Percentiles rank a stretch among this genome's conserved stretches.
Conservation (phyloP, 1,140 invertebrate species). For the Aphidius ervi region DNA sequence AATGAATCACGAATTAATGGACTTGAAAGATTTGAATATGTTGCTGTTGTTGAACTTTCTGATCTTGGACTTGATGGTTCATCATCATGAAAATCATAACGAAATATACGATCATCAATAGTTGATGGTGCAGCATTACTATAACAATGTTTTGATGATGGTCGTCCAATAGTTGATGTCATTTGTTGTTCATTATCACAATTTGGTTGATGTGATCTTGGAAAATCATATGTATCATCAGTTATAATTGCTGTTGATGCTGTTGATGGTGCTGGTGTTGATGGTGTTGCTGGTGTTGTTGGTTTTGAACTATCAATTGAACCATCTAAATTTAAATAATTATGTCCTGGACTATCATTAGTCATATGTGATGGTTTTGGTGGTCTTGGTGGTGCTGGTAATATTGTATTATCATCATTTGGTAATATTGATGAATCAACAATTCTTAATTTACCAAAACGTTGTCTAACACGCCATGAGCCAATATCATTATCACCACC, state of each 20-base stretch:
- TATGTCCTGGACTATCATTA: conserved; percentile 47
- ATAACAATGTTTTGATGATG: conserved; percentile 60
- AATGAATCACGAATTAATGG: conserved; percentile 48
- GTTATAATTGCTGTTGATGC: conserved; percentile 35
- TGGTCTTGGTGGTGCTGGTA: conserved; percentile 65
- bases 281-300: conserved; percentile 44
- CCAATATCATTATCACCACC: conserved; percentile 58
- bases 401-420: conserved; percentile 26
- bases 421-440: conserved; percentile 38
- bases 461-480: conserved; percentile 57
- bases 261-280: conserved; percentile 41
- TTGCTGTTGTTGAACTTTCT: conserved; percentile 52
- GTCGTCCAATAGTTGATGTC: conserved; percentile 26
- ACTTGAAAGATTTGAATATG: conserved; percentile 60
- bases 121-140: conserved; percentile 65
- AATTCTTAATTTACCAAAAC: conserved; percentile 56
- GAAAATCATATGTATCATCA: conserved; percentile 72
- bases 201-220: conserved; percentile 61
- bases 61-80: conserved; percentile 58
- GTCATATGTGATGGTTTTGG: conserved; percentile 67
- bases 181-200: conserved; percentile 19
- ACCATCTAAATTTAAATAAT: conserved; percentile 56
- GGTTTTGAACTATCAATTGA: conserved; percentile 41
- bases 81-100: conserved; percentile 59
- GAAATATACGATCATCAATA: conserved; percentile 58